Evolutionary conservation across 2,888 invertebrate species (phyloP), one percentile per base, ranked within the genome.

Genomic region (Allophyes oxyacanthae): DNA sequence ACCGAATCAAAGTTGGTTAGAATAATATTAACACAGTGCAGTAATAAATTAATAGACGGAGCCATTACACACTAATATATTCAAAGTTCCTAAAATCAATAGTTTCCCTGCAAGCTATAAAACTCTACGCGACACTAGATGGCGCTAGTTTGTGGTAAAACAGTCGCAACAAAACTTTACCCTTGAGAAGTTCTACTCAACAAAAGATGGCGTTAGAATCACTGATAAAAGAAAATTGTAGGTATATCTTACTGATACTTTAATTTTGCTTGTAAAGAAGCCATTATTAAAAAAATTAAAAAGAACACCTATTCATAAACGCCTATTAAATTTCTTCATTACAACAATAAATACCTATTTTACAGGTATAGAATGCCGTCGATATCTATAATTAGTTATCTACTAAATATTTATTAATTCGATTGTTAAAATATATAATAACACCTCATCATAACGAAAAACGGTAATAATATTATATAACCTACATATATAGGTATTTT

Each of bases 61-160:
- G 41, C 34, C 10, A 37, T 9, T 38, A 44, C 51, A 53, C 42
- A 38, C 41, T 71, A 73, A 75, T 74, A 42, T 67, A 70, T 68
- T 64, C 66, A 69, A 57, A 55, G 15, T 36, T 41, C 34, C 10
- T 40, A 64, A 74, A 71, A 75, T 78, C 76, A 78, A 75, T 75
- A 75, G 56, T 26, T 53, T 43, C 1, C 5, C 48, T 34, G 38
- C 49, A 33, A 5, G 44, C 6, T 52, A 53, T 55, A 46, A 30
- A 32, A 51, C 10, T 46, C 85, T 84, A 83, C 62, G 78, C 53
- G 9, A 53, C 49, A 58, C 62, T 45, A 89, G 90, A 86, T 86
- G 82, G 66, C 79, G 43, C 52, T 63, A 56, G 25, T 41, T 32
- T 2, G 0, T 8, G 70, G 13, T 52, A 56, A 66, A 60, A 53